These are phyloP conservation scores for Schlechtendalia chinensis DNA, from an alignment of 1,140 invertebrate species.

Conservation along the genomic window DNA sequence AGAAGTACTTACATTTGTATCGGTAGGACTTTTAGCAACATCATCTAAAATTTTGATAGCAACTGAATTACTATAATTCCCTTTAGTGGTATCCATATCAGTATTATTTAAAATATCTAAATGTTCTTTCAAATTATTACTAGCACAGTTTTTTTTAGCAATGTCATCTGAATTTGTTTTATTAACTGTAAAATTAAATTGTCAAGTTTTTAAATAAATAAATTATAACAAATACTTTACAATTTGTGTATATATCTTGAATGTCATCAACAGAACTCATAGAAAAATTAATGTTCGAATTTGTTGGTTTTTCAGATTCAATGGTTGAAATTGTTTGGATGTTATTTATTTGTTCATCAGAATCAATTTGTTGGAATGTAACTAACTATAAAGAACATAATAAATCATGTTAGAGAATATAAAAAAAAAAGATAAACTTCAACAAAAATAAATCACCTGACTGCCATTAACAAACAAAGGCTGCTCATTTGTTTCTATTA, in stretches of 20 bases:
- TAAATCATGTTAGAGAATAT: background rate
- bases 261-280: background rate
- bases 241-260: background rate
- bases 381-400: conserved; percentile 14
- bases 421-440: background rate
- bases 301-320: background rate
- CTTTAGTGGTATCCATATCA: background rate
- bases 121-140: conserved; percentile 20
- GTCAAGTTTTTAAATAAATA: background rate
- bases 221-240: background rate
- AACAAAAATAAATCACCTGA: background rate
- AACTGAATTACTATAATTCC: conserved; percentile 21
- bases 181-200: conserved; percentile 3
- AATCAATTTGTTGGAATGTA: conserved; percentile 8
- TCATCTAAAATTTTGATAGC: conserved; percentile 36
- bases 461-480: background rate
- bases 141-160: background rate
- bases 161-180: background rate
- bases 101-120: conserved; percentile 10
- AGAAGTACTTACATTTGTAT: conserved; percentile 20
- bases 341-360: background rate
- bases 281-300: background rate
- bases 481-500: conserved; percentile 14
- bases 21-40: conserved; percentile 27
- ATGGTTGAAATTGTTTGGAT: background rate